Evolutionary conservation across 2,113 vertebrate genomes (phyloP).

Genomic region (Sigmodon hispidus): DNA sequence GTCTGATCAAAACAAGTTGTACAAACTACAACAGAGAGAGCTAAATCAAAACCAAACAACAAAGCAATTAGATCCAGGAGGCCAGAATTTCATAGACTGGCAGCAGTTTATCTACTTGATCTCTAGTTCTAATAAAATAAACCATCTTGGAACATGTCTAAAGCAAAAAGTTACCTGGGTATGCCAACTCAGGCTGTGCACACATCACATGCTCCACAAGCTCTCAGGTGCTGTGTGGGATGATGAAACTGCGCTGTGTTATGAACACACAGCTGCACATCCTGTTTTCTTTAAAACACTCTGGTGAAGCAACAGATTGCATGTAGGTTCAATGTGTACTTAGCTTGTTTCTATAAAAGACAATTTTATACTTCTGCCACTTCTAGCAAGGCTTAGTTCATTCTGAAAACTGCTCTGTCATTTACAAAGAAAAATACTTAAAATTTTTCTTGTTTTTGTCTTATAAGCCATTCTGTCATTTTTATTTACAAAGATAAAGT

Average conservation of each 20-base stretch:
- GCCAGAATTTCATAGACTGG: not conserved
- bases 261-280: constrained; percentile 39
- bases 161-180: not conserved
- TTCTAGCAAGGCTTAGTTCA: constrained; percentile 32
- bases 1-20: not conserved
- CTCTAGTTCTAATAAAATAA: not conserved
- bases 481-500: not conserved
- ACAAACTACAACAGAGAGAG: not conserved
- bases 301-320: not conserved
- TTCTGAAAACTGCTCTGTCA: constrained; percentile 52
- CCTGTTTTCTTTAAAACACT: constrained; percentile 4
- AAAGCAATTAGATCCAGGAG: not conserved
- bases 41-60: not conserved
- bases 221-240: not conserved
- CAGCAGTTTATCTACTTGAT: not conserved
- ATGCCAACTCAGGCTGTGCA: not conserved
- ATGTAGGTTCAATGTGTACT: constrained; percentile 34
- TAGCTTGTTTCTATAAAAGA: constrained; percentile 50
- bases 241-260: not conserved
- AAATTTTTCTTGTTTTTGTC: not conserved
- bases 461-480: not conserved
- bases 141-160: not conserved
- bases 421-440: not conserved
- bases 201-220: not conserved
- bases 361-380: constrained; percentile 32